A percentile compares a stretch with the other conserved stretches of the same genome.
Evolutionary conservation across 2,797 vertebrate genomes (phyloP).

Genomic region (Acipenser transmontanus): DNA sequence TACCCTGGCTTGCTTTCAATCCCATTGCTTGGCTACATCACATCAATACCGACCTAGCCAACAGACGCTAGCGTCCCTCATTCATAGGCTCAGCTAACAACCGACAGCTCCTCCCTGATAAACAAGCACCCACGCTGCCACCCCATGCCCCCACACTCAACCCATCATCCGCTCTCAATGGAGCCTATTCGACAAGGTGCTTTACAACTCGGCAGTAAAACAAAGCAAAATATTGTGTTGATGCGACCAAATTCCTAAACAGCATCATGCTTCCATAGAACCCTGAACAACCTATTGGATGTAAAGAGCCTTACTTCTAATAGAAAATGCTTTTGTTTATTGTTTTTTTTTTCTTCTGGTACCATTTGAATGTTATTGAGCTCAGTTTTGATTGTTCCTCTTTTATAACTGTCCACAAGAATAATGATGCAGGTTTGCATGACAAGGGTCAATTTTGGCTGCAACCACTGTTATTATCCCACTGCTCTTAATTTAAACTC

Average conservation of each 20-base stretch:
- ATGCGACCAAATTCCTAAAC: slow-evolving; percentile 28
- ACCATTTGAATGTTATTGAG: slow-evolving; percentile 31
- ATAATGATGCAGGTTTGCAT: slow-evolving; percentile 48
- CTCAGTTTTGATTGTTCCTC: slow-evolving; percentile 26
- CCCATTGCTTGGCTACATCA: slow-evolving; percentile 90
- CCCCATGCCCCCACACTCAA: slow-evolving; percentile 75
- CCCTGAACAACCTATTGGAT: slow-evolving; percentile 30
- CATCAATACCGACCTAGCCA: slow-evolving; percentile 88
- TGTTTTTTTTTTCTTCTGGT: slow-evolving; percentile 21
- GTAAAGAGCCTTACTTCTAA: slow-evolving; percentile 28
- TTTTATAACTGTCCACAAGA: slow-evolving; percentile 36
- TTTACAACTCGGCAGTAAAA: slow-evolving; percentile 60
- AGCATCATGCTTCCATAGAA: slow-evolving; percentile 13
- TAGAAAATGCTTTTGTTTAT: slow-evolving; percentile 27
- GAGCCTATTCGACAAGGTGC: slow-evolving; percentile 80
- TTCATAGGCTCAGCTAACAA: slow-evolving; percentile 75
- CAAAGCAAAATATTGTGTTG: slow-evolving; percentile 60
- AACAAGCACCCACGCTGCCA: slow-evolving; percentile 75
- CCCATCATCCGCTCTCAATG: slow-evolving; percentile 77
- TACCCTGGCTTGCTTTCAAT: slow-evolving; percentile 89
- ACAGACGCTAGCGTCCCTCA: slow-evolving; percentile 80
- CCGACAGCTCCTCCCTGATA: slow-evolving; percentile 66
- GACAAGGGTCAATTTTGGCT: slow-evolving; percentile 56
- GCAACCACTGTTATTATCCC: slow-evolving; percentile 49
- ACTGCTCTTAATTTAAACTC: slow-evolving; percentile 67